Conservation (phyloP, 1,140 invertebrate genomes). For the Drosophila prosaltans region DNA sequence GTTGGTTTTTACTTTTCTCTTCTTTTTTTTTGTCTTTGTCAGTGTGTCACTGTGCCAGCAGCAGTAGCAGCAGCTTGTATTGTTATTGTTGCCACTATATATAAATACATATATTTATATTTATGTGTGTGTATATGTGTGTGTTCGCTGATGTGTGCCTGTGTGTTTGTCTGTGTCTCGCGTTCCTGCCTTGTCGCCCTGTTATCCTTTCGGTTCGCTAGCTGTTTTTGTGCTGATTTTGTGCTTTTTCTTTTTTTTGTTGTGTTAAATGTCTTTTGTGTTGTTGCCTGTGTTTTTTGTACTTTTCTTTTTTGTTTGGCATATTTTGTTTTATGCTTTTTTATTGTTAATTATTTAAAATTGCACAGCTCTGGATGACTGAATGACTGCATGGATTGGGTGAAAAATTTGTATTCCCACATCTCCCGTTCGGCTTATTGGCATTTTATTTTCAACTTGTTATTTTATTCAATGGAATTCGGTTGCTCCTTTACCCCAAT, state of each 20-base stretch:
- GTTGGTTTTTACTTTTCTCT: constrained; percentile 25
- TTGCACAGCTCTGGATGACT: constrained; percentile 43
- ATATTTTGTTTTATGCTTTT: constrained; percentile 51
- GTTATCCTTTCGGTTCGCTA: constrained; percentile 72
- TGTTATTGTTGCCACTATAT: constrained; percentile 57
- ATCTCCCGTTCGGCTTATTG: constrained; percentile 31
- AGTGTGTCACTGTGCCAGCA: constrained; percentile 70
- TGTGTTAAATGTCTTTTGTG: constrained; percentile 69
- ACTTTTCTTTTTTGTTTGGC: constrained; percentile 31
- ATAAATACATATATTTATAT: background rate
- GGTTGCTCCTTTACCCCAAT: background rate
- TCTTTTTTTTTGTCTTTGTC: constrained; percentile 60
- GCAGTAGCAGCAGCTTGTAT: constrained; percentile 46
- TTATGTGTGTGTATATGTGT: background rate
- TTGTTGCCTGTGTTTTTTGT: background rate
- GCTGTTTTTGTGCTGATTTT: constrained; percentile 77
- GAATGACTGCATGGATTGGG: constrained; percentile 41
- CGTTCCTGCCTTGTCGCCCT: constrained; percentile 12
- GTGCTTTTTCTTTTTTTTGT: constrained; percentile 43
- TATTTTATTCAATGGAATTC: constrained; percentile 23
- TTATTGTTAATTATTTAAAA: constrained; percentile 71
- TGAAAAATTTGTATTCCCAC: constrained; percentile 15
- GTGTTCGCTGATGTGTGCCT: constrained; percentile 20
- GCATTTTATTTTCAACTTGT: constrained; percentile 54
- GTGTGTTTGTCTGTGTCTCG: background rate